These are phyloP conservation scores for Anoplopoma fimbria DNA, from an alignment of 2,113 vertebrate species.

Conservation along the genomic window DNA sequence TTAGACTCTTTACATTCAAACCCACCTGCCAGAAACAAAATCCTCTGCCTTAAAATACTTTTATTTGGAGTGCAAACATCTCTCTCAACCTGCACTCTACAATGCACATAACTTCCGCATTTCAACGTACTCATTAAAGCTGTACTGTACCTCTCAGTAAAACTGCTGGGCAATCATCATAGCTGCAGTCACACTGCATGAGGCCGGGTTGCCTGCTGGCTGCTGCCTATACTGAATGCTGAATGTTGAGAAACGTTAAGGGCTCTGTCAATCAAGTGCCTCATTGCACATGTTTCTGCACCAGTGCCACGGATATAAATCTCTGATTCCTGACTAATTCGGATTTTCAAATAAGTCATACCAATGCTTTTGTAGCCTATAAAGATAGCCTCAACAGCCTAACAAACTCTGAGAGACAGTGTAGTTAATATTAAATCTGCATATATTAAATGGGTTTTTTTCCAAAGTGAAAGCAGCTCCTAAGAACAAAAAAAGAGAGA, in stretches of 20 bases:
- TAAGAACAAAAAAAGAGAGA: neutral
- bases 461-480: slow-evolving; percentile 2
- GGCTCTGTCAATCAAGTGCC: slow-evolving; percentile 49
- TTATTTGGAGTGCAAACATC: neutral
- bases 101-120: slow-evolving; percentile 25
- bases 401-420: neutral
- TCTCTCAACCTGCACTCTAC: slow-evolving; percentile 21
- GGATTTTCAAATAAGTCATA: slow-evolving; percentile 4
- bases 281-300: slow-evolving; percentile 9
- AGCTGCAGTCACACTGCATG: slow-evolving; percentile 29
- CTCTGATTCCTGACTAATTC: neutral
- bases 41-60: slow-evolving; percentile 21
- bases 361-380: neutral
- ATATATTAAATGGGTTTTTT: neutral
- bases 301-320: neutral
- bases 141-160: slow-evolving; percentile 2
- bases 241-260: slow-evolving; percentile 23
- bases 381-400: neutral
- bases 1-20: slow-evolving; percentile 1
- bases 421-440: slow-evolving; percentile 10
- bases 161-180: slow-evolving; percentile 10
- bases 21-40: slow-evolving; percentile 19
- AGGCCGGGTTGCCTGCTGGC: slow-evolving; percentile 25
- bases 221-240: slow-evolving; percentile 34
- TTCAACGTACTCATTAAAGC: slow-evolving; percentile 34